phyloP scores from a whole-genome alignment of 2,888 invertebrate genomes.

The Dasypogon diadema region DNA sequence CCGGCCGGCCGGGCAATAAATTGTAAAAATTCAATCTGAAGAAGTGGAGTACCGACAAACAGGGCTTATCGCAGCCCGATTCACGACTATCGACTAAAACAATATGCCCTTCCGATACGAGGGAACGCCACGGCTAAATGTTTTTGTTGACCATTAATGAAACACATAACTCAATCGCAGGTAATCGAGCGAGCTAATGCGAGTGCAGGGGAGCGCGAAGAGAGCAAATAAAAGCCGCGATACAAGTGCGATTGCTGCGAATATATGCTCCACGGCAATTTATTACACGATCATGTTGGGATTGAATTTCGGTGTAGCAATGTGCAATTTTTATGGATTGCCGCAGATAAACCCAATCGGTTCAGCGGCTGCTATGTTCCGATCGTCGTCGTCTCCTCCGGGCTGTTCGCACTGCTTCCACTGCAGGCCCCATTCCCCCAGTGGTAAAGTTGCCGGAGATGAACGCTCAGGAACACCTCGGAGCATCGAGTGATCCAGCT shows the following conservation, averaged over 20 bases:
- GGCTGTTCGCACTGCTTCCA: not conserved
- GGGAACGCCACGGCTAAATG: conserved; percentile 55
- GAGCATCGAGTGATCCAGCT: conserved; percentile 1
- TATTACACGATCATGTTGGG: conserved; percentile 55
- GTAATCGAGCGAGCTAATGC: conserved; percentile 54
- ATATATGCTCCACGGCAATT: conserved; percentile 53
- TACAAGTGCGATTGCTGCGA: conserved; percentile 54
- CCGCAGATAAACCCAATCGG: conserved; percentile 53
- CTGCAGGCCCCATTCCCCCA: conserved; percentile 8
- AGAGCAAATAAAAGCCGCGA: conserved; percentile 52
- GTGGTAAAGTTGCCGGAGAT: not conserved
- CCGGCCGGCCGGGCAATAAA: conserved; percentile 43
- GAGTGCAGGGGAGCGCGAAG: conserved; percentile 50
- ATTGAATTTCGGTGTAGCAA: conserved; percentile 56
- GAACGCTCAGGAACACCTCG: conserved; percentile 27
- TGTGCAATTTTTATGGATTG: conserved; percentile 56
- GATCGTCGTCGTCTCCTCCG: not conserved
- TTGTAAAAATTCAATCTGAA: conserved; percentile 57
- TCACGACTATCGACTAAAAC: conserved; percentile 55
- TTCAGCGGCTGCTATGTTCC: conserved; percentile 21
- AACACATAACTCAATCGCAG: conserved; percentile 57
- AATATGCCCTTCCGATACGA: conserved; percentile 51
- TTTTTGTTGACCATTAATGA: conserved; percentile 57
- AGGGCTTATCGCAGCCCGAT: conserved; percentile 53
- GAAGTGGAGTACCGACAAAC: conserved; percentile 56